Conservation (phyloP, 2,113 vertebrate genomes). For the Xiphophorus maculatus region DNA sequence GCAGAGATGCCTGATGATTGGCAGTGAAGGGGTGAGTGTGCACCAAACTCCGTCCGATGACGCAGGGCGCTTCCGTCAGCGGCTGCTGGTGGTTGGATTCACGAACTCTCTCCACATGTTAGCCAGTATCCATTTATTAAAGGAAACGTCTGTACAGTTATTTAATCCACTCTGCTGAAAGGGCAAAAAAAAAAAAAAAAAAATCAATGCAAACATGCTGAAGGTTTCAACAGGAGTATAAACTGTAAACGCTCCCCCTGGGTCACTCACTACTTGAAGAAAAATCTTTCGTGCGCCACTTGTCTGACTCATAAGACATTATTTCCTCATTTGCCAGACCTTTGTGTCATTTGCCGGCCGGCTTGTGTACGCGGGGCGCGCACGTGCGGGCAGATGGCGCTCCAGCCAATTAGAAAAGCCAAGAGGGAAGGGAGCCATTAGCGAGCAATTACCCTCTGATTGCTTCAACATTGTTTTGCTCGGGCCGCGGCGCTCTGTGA, state of each 20-base stretch:
- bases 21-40: conserved; percentile 8
- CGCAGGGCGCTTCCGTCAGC: conserved; percentile 25
- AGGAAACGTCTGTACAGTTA: conserved; percentile 10
- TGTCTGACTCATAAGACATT: conserved; percentile 12
- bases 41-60: conserved; percentile 17
- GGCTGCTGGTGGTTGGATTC: conserved; percentile 9
- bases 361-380: conserved; percentile 28
- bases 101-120: conserved; percentile 9
- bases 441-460: conserved; percentile 73
- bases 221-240: conserved; percentile 13
- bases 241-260: conserved; percentile 12
- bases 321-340: conserved; percentile 8
- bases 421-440: conserved; percentile 77
- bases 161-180: conserved; percentile 18
- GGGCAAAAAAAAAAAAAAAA: neutral
- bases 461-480: conserved; percentile 80
- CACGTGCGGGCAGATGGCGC: conserved; percentile 59
- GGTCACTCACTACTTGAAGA: neutral
- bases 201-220: conserved; percentile 47
- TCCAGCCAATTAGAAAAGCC: conserved; percentile 72
- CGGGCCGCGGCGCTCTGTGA: conserved; percentile 70
- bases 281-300: conserved; percentile 7
- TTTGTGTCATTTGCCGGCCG: conserved; percentile 11
- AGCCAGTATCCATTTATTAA: conserved; percentile 24
- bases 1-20: conserved; percentile 52